Conservation (phyloP, 2,888 invertebrate species). For the Microctonus brassicae region DNA sequence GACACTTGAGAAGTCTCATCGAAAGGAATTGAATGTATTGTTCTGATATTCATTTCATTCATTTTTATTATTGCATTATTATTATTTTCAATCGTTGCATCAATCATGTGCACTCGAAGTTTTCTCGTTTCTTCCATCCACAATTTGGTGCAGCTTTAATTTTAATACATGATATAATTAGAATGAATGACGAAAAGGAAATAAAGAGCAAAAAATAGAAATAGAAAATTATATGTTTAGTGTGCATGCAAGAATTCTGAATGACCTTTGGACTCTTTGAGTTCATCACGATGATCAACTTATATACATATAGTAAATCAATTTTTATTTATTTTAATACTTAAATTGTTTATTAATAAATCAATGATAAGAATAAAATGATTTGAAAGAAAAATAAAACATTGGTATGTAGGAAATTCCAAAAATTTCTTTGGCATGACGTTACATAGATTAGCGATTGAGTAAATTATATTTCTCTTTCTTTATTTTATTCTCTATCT, state of each 20-base stretch:
- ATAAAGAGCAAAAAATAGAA: background rate
- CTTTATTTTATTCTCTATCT: no score
- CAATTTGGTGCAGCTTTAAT: background rate
- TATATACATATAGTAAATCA: background rate
- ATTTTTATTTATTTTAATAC: background rate
- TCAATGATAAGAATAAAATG: background rate
- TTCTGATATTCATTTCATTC: conserved; percentile 10
- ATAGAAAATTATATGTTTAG: background rate
- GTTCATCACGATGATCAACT: conserved; percentile 13
- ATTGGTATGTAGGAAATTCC: background rate
- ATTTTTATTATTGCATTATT: background rate
- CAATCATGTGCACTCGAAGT: background rate
- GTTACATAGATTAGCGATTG: background rate
- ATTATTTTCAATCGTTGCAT: background rate
- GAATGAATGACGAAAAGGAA: conserved; percentile 10
- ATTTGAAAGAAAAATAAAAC: background rate
- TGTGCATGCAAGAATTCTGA: conserved; percentile 16
- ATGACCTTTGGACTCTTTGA: conserved; percentile 30
- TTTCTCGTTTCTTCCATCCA: background rate
- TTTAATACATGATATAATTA: conserved; percentile 20
- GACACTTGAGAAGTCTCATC: conserved; percentile 10
- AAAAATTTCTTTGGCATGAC: background rate
- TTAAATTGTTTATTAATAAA: background rate
- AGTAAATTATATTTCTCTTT: background rate
- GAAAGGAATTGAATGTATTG: conserved; percentile 14